Evolutionary conservation across 2,888 invertebrate genomes (phyloP).

Genomic region (Meta bourneti): DNA sequence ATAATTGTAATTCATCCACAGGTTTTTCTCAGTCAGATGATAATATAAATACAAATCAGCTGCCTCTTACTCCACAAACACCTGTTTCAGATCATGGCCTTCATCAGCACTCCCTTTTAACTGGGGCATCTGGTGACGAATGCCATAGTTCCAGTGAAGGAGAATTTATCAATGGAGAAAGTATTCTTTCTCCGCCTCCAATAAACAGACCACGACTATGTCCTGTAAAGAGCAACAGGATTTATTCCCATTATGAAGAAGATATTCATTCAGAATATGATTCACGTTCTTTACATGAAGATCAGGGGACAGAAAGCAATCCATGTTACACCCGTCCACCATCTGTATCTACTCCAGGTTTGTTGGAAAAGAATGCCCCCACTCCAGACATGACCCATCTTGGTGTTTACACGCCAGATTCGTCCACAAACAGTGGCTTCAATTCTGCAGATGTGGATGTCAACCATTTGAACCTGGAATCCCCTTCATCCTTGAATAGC

Average conservation of each 20-base stretch:
- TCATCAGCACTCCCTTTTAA: constrained; percentile 41
- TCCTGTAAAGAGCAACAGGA: constrained; percentile 5
- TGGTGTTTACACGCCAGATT: constrained; percentile 92
- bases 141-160: constrained; percentile 60
- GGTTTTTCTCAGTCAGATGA: constrained; percentile 40
- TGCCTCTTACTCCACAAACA: constrained; percentile 76
- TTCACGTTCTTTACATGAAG: constrained; percentile 39
- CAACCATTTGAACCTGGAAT: constrained; percentile 90
- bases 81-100: constrained; percentile 72
- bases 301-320: constrained; percentile 38
- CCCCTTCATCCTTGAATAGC: constrained; percentile 90
- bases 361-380: constrained; percentile 62
- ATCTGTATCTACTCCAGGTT: constrained; percentile 50
- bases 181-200: constrained; percentile 56
- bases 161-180: constrained; percentile 53
- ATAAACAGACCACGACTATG: constrained; percentile 12
- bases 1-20: constrained; percentile 19
- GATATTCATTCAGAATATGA: constrained; percentile 63
- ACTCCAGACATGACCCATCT: constrained; percentile 85
- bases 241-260: constrained; percentile 43
- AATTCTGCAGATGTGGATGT: constrained; percentile 92
- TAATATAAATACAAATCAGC: constrained; percentile 37
- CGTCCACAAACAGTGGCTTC: constrained; percentile 85
- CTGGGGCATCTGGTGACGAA: constrained; percentile 38
- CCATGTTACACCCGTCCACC: constrained; percentile 60